Evolutionary conservation across 2,888 invertebrate genomes (phyloP), one percentile per base, ranked within the genome.

Genomic region (Orgyia antiqua): DNA sequence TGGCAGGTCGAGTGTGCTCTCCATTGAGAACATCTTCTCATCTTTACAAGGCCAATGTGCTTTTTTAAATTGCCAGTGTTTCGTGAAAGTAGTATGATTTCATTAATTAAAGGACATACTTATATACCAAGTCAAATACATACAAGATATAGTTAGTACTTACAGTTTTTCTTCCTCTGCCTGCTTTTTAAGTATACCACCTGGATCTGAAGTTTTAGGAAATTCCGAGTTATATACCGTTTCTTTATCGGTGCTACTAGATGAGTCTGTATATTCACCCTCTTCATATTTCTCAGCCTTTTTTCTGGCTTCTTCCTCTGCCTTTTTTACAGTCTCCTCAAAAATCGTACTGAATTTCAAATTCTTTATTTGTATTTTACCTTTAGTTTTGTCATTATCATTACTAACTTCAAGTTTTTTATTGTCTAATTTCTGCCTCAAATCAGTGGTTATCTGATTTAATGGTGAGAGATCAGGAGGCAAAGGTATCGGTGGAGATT

Each of bases 321-420:
- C 88, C 61, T 90, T 87, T 53, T 89, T 89, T 0, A 91, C 88
- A 4, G 89, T 89, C 43, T 89, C 90, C 51, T 89, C 90, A 70
- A 89, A 91, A 10, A 92, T 89, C 10, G 88, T 73, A 62, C 91
- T 91, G 38, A 90, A 89, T 55, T 92, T 92, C 8, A 92, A 71
- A 63, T 91, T 90, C 62, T 91, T 91, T 39, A 92, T 92, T 51
- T 88, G 82, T 49, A 92, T 92, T 76, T 90, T 92, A 25, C 79
- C 68, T 51, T 87, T 87, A 4, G 66, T 48, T 46, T 78, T 86
- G 29, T 86, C 87, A 58, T 41, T 60, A 10, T 87, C 86, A 2
- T 50, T 15, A 29, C 40, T 42, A n/a, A 42, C 12, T 10, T 75
- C 73, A 36, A 42, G 33, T 44, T 58, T 64, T 29, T 69, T 77